Percentiles rank a stretch among this genome's conserved stretches.
Conservation (phyloP, 2,888 invertebrate genomes). For the Leucania comma region DNA sequence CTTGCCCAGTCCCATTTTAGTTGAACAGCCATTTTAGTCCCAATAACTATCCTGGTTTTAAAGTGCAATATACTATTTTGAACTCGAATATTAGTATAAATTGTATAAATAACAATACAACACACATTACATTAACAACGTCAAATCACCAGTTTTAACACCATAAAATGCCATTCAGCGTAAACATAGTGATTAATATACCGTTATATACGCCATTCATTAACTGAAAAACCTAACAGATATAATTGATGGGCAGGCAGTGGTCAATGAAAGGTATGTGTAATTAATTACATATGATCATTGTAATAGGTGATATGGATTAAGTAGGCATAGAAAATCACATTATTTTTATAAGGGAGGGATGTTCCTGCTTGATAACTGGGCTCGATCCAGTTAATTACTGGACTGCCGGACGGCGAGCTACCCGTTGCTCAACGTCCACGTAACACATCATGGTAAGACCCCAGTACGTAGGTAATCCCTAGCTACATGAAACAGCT, state of each 20-base stretch:
- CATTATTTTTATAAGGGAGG: too few species aligned
- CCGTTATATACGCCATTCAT: conserved; percentile 16
- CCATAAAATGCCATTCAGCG: conserved; percentile 4
- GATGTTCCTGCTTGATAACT: too few species aligned
- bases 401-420: too few species aligned
- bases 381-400: too few species aligned
- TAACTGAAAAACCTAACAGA: conserved; percentile 2
- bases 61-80: too few species aligned
- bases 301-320: background rate
- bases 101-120: background rate
- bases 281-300: conserved; percentile 3
- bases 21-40: too few species aligned
- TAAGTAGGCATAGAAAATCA: background rate
- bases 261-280: conserved; percentile 3
- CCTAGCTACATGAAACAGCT: conserved; percentile 9
- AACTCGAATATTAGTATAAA: too few species aligned
- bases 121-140: conserved; percentile 5
- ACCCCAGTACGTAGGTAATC: too few species aligned
- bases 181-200: conserved; percentile 12
- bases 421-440: too few species aligned
- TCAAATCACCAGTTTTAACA: conserved; percentile 11
- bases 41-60: too few species aligned
- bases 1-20: too few species aligned
- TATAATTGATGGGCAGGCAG: conserved; percentile 23
- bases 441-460: too few species aligned